Evolutionary conservation across 2,888 invertebrate genomes (phyloP).

Genomic region (Carcina quercana): DNA sequence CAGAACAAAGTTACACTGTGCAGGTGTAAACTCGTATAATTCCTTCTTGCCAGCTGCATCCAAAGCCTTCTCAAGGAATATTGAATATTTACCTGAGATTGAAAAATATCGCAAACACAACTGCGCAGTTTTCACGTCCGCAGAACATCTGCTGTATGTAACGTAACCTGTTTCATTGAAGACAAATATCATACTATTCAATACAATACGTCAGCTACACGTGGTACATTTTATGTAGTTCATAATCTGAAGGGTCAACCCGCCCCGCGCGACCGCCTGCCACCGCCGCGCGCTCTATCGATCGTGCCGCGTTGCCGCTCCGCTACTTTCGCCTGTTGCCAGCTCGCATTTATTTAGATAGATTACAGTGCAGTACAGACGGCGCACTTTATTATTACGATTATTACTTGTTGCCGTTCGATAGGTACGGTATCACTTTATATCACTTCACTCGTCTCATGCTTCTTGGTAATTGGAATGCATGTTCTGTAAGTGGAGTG

Average conservation of each 20-base stretch:
- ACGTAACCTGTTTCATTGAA: slow-evolving; percentile 4
- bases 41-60: too few species aligned
- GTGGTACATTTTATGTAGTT: too few species aligned
- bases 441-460: slow-evolving; percentile 5
- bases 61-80: too few species aligned
- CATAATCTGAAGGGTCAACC: slow-evolving; percentile 40
- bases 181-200: neutral
- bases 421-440: slow-evolving; percentile 5
- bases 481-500: slow-evolving; percentile 2
- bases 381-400: slow-evolving; percentile 16
- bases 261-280: slow-evolving; percentile 20
- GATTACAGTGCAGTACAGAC: slow-evolving; percentile 27
- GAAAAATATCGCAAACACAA: too few species aligned
- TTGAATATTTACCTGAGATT: too few species aligned
- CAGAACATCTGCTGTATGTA: too few species aligned
- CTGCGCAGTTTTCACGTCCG: too few species aligned
- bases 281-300: slow-evolving; percentile 34
- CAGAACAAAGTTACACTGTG: too few species aligned
- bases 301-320: slow-evolving; percentile 45
- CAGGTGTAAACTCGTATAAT: too few species aligned
- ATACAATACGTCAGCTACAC: slow-evolving; percentile 1
- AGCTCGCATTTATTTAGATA: slow-evolving; percentile 41
- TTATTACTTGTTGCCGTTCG: slow-evolving; percentile 49
- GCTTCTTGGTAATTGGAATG: slow-evolving; percentile 1
- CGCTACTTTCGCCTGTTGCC: slow-evolving; percentile 59